These are phyloP conservation scores for Rhinopomastus cyanomelas DNA, from an alignment of 2,113 vertebrate genomes.

Conservation along the genomic window DNA sequence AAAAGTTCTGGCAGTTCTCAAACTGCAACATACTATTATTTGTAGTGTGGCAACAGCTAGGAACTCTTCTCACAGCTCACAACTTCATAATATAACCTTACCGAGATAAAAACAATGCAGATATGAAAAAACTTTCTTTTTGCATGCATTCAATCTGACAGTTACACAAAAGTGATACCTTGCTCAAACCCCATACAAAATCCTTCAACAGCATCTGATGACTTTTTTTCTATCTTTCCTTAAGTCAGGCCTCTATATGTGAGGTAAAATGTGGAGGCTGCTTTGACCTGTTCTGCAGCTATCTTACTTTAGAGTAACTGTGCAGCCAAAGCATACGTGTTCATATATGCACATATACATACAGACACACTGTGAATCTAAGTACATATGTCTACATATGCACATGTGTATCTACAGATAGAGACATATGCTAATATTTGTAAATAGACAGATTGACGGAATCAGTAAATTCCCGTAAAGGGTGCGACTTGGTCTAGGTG, in stretches of 20 bases:
- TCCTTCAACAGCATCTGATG: neutral
- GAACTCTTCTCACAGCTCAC: neutral
- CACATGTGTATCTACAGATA: accelerated
- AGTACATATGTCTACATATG: neutral
- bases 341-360: neutral
- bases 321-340: neutral
- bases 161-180: accelerated
- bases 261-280: neutral
- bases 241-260: neutral
- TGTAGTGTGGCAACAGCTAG: neutral
- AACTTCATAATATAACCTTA: neutral
- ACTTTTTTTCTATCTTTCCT: neutral
- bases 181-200: accelerated
- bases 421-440: neutral
- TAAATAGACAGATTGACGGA: too few species aligned
- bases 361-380: neutral
- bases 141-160: neutral
- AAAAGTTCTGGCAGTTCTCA: too few species aligned
- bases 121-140: neutral
- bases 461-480: neutral
- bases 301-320: neutral
- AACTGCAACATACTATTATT: too few species aligned
- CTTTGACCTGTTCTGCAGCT: neutral
- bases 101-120: neutral
- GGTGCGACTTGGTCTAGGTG: too few species aligned